Percentiles rank a stretch among this genome's conserved stretches.
These are phyloP conservation scores for Mylabris sibirica DNA, from an alignment of 2,888 invertebrate genomes.

Conservation along the genomic window DNA sequence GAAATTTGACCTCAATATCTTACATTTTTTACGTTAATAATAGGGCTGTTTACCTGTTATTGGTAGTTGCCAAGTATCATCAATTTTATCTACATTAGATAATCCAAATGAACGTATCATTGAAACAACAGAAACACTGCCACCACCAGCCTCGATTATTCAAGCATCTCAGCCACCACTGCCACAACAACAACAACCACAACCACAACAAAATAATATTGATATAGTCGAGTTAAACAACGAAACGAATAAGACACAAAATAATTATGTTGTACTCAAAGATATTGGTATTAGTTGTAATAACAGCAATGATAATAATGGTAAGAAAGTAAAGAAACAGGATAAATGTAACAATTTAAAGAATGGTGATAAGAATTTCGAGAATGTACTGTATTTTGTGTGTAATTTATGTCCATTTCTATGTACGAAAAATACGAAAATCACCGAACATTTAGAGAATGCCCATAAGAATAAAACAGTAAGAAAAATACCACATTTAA, in stretches of 20 bases:
- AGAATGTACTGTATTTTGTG: slow-evolving; percentile 56
- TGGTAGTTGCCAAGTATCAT: slow-evolving; percentile 55
- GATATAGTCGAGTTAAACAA: slow-evolving; percentile 48
- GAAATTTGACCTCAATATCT: not conserved
- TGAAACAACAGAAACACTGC: slow-evolving; percentile 36
- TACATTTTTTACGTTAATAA: slow-evolving; percentile 26
- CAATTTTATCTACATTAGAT: slow-evolving; percentile 55
- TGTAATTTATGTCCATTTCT: slow-evolving; percentile 59
- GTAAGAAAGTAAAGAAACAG: slow-evolving; percentile 28
- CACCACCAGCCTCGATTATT: slow-evolving; percentile 23
- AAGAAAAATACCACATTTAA: slow-evolving; percentile 65
- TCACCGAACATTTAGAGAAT: slow-evolving; percentile 56
- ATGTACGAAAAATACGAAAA: slow-evolving; percentile 56
- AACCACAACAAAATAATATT: slow-evolving; percentile 46
- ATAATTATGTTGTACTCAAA: slow-evolving; percentile 51
- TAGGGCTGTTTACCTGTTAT: slow-evolving; percentile 57
- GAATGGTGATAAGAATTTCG: slow-evolving; percentile 46
- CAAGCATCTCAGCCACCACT: slow-evolving; percentile 5
- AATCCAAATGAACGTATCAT: slow-evolving; percentile 26
- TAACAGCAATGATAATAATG: slow-evolving; percentile 27
- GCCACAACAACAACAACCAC: slow-evolving; percentile 1
- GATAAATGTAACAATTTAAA: slow-evolving; percentile 30
- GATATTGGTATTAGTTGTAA: slow-evolving; percentile 40
- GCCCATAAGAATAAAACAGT: slow-evolving; percentile 65
- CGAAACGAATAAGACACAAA: slow-evolving; percentile 48